Conservation (phyloP, 2,113 vertebrate genomes). For the Ameiurus melas region DNA sequence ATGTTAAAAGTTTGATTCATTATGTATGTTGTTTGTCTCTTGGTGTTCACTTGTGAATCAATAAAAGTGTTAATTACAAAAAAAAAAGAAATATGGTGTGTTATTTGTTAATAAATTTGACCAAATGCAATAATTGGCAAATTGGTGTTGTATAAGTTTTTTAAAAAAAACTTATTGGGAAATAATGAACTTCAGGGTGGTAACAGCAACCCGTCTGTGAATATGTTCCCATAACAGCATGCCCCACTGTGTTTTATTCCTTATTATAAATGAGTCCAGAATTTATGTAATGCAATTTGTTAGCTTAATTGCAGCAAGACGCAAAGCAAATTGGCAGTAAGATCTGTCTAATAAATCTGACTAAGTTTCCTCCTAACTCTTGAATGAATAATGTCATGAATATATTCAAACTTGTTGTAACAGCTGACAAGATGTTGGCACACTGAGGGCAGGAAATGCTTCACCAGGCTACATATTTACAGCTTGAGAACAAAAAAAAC, state of each 20-base stretch:
- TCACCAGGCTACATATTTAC: slow-evolving; percentile 19
- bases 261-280: slow-evolving; percentile 7
- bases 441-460: not conserved
- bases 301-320: slow-evolving; percentile 1
- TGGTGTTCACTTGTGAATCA: too few species aligned
- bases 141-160: not conserved
- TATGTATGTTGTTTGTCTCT: too few species aligned
- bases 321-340: slow-evolving; percentile 3
- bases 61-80: too few species aligned
- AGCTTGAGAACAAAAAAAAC: not conserved
- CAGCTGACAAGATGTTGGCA: slow-evolving; percentile 14
- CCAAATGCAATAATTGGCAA: not conserved
- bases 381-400: slow-evolving; percentile 20
- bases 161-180: not conserved
- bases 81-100: not conserved
- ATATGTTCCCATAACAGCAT: not conserved
- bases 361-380: not conserved
- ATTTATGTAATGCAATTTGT: slow-evolving; percentile 1
- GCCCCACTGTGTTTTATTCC: not conserved
- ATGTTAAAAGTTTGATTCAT: too few species aligned
- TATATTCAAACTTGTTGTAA: slow-evolving; percentile 3
- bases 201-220: not conserved
- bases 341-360: slow-evolving; percentile 13
- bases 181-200: not conserved
- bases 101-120: not conserved